Conservation (phyloP, 2,888 invertebrate species). For the Euproctis similis region DNA sequence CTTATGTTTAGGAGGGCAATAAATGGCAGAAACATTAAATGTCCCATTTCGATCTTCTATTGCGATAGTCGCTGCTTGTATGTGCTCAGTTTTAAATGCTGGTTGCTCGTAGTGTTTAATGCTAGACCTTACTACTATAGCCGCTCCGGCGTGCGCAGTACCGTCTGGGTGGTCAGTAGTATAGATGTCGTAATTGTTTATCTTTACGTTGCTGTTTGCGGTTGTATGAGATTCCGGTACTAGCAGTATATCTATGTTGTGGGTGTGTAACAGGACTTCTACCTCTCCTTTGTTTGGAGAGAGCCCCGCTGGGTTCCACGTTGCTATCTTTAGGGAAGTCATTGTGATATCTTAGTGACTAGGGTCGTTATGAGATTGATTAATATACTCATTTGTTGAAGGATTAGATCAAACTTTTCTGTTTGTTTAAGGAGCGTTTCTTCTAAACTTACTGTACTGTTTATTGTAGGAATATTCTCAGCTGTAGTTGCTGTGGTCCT, state of each 20-base stretch:
- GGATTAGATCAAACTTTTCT: conserved; percentile 1
- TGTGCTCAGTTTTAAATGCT: not conserved
- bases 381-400: conserved; percentile 3
- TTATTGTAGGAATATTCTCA: not conserved
- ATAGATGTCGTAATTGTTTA: not conserved
- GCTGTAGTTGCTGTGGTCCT: too few relatives aligned
- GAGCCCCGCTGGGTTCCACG: conserved; percentile 1
- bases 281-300: not conserved
- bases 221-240: conserved; percentile 2
- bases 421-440: not conserved
- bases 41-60: conserved; percentile 8
- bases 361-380: conserved; percentile 3
- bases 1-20: not conserved
- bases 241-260: not conserved
- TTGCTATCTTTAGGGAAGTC: conserved; percentile 1
- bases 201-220: conserved; percentile 4
- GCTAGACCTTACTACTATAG: not conserved
- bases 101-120: conserved; percentile 1
- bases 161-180: not conserved
- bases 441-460: not conserved
- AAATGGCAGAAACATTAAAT: not conserved
- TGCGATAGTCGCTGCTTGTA: conserved; percentile 7
- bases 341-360: not conserved
- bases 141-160: not conserved
- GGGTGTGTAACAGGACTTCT: not conserved